Base-by-base conservation (phyloP, 2,888 invertebrate species). In the Corbicula japonica region DNA sequence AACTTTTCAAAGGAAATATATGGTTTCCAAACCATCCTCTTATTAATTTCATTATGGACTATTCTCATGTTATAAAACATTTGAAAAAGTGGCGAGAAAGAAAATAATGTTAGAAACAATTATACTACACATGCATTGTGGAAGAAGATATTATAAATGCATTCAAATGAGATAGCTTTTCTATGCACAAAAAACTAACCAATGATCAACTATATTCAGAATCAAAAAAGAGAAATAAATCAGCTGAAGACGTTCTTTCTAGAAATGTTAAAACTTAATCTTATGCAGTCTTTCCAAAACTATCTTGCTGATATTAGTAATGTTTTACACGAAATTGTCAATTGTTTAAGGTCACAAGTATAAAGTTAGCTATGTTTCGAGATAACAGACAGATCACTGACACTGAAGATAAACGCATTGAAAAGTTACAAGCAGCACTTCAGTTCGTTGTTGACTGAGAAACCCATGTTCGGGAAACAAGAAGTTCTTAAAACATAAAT, bases 161-260 rank as follows among this genome's bases (percentile, higher is more conserved):
- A 2, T 81, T 72, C 32, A 34, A 76, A 21, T 82, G 84, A 81
- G 84, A 84, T 41, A 54, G 34, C 2, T 15, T 79, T 5, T 58
- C 66, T 54, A 62, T 84, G 1, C 81, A 84, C 46, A 48, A 66
- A 35, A 66, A 63, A 32, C 72, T 82, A 6, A 72, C 71, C 21
- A 66, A 76, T 41, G 73, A 73, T 18, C 78, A 80, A 21, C 18
- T 82, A 12, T 69, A 56, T 52, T 74, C 65, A 21, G 54, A 70
- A 23, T 48, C 30, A 12, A 76, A 78, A 41, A 82, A 80, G 82
- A 63, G 77, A n/a, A 84, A 82, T 35, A 77, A 77, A 46, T 58
- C 83, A 18, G 82, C 80, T 12, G 84, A 83, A 61, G 80, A 84
- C 35, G 80, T 84, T 5, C 44, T 84, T 12, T 54, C 77, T 41